phyloP scores from a whole-genome alignment of 2,888 invertebrate genomes.

The Lamellibrachia columna region DNA sequence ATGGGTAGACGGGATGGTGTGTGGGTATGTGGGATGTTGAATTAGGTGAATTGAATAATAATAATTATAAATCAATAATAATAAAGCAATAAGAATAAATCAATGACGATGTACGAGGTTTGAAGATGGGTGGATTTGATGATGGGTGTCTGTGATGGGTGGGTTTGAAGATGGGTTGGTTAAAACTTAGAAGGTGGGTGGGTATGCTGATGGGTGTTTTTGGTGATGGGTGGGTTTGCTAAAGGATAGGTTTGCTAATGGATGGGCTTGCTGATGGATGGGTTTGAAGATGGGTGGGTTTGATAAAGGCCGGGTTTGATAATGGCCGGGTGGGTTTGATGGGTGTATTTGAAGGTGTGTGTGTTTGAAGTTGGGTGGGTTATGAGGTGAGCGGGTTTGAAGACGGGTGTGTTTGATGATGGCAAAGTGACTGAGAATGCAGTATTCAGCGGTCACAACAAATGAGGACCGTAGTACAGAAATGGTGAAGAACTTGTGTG shows the following conservation, averaged over 20 bases:
- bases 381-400: background rate
- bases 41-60: background rate
- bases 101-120: background rate
- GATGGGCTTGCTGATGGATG: background rate
- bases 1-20: background rate
- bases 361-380: background rate
- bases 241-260: background rate
- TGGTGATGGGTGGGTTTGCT: background rate
- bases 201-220: background rate
- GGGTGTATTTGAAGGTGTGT: background rate
- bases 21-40: background rate
- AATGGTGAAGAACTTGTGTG: background rate
- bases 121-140: background rate
- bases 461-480: no score
- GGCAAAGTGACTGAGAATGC: no score
- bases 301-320: no score
- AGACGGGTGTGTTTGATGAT: background rate
- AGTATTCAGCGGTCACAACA: no score
- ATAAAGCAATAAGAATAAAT: no score
- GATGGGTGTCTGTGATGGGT: background rate
- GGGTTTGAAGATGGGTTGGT: background rate
- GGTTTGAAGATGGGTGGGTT: background rate
- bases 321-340: background rate
- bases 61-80: no score
- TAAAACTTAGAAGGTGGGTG: no score